Base-by-base conservation (phyloP, 1,140 invertebrate species). In the Ooceraea biroi region DNA sequence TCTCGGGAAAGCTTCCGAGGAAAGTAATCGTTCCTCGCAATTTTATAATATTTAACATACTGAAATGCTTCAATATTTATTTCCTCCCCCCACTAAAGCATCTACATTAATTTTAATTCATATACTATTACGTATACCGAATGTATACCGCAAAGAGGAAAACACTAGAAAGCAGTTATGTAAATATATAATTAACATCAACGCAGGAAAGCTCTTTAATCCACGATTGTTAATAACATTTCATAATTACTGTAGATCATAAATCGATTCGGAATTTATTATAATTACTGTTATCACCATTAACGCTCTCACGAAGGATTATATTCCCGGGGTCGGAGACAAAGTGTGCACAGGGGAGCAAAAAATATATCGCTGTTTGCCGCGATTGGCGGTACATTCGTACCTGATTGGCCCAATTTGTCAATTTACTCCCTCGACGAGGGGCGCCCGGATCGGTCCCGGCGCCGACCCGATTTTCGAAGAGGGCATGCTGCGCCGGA, bases 331-430 rank as follows among this genome's bases (percentile, higher is more conserved):
- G 3, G 27, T 3, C 50, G 25, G 19, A 69, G 65, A 80, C 25
- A 46, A 71, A 80, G 65, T 58, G 65, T 36, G 25, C 76, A 46
- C 3, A 5, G 7, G 36, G 41, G 27, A 71, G 76, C 3, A 71
- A 80, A 80, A 78, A 69, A 77, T 41, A 71, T 30, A 58, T 44
- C 63, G 36, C 50, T 80, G n/a, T 71, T 71, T 69, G 36, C 76
- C 50, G 30, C 25, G 50, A 80, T 80, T 80, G 50, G 65, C 41
- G 65, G 36, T 80, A 58, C 65, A 80, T 80, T 80, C 22, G 52
- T 80, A 80, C 76, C 76, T 80, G 76, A 80, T 80, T 80, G 76
- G 76, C 50, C 65, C 76, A 80, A 80, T 80, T 80, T 80, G 76
- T 80, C 76, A 80, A 80, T 80, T 80, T 80, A 7, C 65, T 80